These are phyloP conservation scores for Enteromius trimaculatus DNA, from an alignment of 2,797 vertebrate species.

Conservation along the genomic window DNA sequence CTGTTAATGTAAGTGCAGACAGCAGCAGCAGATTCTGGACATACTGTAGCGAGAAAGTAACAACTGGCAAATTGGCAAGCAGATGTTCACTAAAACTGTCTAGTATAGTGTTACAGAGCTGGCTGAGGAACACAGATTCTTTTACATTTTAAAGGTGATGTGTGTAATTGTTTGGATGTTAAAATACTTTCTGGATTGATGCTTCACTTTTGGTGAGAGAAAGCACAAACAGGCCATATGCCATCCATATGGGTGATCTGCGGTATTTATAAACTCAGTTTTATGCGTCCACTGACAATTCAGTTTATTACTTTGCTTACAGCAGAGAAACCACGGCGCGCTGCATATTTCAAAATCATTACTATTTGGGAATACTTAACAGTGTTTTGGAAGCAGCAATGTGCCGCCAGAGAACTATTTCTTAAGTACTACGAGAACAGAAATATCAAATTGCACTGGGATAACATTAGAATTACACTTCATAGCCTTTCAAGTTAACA, in stretches of 20 bases:
- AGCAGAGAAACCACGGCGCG: not conserved
- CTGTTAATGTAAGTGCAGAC: conserved; percentile 24
- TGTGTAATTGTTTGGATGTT: not conserved
- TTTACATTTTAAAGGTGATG: not conserved
- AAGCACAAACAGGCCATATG: not conserved
- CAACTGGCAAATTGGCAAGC: conserved; percentile 16
- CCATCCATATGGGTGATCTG: not conserved
- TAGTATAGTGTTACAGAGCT: not conserved
- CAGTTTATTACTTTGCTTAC: not conserved
- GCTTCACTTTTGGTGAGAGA: not conserved
- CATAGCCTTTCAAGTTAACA: not conserved
- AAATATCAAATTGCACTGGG: not conserved
- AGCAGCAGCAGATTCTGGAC: conserved; percentile 13
- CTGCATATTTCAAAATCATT: conserved; percentile 13
- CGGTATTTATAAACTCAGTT: conserved; percentile 26
- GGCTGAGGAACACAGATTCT: not conserved
- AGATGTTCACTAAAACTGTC: conserved; percentile 36
- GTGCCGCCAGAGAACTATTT: conserved; percentile 7
- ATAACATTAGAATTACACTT: not conserved
- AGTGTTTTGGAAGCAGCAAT: conserved; percentile 14
- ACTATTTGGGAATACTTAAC: conserved; percentile 18
- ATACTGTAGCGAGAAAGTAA: conserved; percentile 1
- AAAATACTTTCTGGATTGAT: conserved; percentile 1
- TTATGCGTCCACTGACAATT: conserved; percentile 15
- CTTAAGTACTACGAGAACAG: not conserved